Evolutionary conservation across 2,113 vertebrate species (phyloP).

Genomic region (Lophotis ruficrista): DNA sequence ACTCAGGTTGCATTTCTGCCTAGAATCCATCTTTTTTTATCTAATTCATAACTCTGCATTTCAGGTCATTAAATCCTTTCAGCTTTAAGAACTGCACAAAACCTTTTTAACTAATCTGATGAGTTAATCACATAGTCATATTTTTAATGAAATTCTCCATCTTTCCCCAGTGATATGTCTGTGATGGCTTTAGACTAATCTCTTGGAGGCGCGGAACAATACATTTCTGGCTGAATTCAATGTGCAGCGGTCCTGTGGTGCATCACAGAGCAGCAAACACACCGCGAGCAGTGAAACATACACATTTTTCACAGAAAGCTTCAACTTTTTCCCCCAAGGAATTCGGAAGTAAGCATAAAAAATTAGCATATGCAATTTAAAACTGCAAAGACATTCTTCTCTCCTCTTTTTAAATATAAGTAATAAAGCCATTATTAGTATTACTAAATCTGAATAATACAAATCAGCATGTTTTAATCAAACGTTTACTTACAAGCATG

Average conservation of each 20-base stretch:
- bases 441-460: not conserved
- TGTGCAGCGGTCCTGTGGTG: not conserved
- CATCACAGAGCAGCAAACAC: not conserved
- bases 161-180: not conserved
- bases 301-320: not conserved
- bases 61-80: not conserved
- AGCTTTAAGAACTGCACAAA: not conserved
- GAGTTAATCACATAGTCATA: not conserved
- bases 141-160: not conserved
- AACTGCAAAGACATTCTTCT: not conserved
- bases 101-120: not conserved
- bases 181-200: not conserved
- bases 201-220: not conserved
- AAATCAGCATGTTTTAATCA: not conserved
- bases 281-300: not conserved
- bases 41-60: not conserved
- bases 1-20: not conserved
- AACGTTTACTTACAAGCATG: not conserved
- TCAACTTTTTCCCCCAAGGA: not conserved
- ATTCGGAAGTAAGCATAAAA: not conserved
- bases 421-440: not conserved
- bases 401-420: not conserved
- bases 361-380: not conserved
- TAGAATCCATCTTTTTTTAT: not conserved
- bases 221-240: not conserved